Evolutionary conservation across 2,797 vertebrate genomes (phyloP), one percentile per base, ranked within the genome.

Genomic region (Xenopus petersii): DNA sequence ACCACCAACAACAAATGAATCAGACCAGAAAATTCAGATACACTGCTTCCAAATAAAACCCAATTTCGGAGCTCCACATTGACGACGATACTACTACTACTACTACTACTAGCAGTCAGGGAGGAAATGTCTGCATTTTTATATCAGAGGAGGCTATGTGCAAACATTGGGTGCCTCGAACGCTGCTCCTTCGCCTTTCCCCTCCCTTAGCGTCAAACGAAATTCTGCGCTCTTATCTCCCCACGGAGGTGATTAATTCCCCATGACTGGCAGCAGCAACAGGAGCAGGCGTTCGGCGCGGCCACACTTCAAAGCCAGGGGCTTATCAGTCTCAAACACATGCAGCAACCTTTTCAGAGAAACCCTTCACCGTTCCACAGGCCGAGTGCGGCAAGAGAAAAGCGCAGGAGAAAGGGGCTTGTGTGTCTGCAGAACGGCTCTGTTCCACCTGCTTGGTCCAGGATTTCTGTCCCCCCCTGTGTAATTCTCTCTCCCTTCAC

Each of bases 261-360:
- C 82, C 74, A 80, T 64, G 83, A 83, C 86, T 89, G 89, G 88
- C 85, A 88, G 85, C 84, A 82, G 84, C 83, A 86, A 89, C 84
- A 84, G 86, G 84, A 87, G 86, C 83, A 83, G 86, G 86, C 82
- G 88, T 82, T 83, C 82, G 80, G 81, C 71, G 83, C 81, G 81
- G 86, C 86, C 83, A 86, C 82, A 87, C 88, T 90, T 91, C 87
- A 89, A 90, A 90, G 87, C 84, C 86, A 82, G 70, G 74, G 86
- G 87, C 88, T 91, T 91, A 92, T 90, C 90, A 85, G 83, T 78
- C 83, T 83, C 81, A 83, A 90, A 88, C 90, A 91, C 86, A 81
- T 85, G 81, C 81, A 0, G 62, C 82, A 84, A 87, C 85, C 85
- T 85, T 87, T 88, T 87, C 86, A 86, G 70, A 55, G 82, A 80